Evolutionary conservation across 2,113 vertebrate genomes (phyloP), one percentile per base, ranked within the genome.

Genomic region (Spea multiplicata): DNA sequence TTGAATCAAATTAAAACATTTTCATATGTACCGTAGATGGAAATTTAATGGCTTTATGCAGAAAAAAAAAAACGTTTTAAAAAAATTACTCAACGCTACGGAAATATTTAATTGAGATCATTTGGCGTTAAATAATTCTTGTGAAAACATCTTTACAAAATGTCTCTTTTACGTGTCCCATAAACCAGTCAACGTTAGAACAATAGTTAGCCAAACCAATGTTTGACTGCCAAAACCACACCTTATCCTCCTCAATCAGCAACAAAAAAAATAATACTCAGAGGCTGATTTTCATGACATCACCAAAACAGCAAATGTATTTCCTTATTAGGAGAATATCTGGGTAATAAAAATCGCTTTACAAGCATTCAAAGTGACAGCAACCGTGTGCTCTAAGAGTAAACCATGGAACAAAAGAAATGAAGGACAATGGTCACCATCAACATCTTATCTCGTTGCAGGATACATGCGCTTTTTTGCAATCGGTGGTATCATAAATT

Each of bases 321-420:
- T 85, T 61, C 92, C 90, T 89, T 92, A 92, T 93, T 93, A 91
- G 92, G 91, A 76, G 76, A 91, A 81, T 71, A 84, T 87, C 84
- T 69, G 82, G 0, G 53, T 78, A 76, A 53, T 76, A 83, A 84
- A 85, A 69, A 6, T 4, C 12, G 52, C 45, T 44, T n/a, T 47
- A 73, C 16, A 69, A 69, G 71, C 8, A 83, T 85, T 64, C 77
- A 83, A 30, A 84, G 74, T 30, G 81, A 81, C 77, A 87, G 86
- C 81, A 59, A 82, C 82, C 84, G 69, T 85, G 86, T 89, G 85
- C 88, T 86, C 84, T 86, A 81, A 88, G 16, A 82, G 30, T 84
- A 77, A 80, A 82, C 78, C 57, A 46, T 79, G 69, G 44, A 46
- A 71, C 64, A 83, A 81, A 78, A 81, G 84, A 87, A 87, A 81